These are phyloP conservation scores for Heliconius eleuchia DNA, from an alignment of 1,140 invertebrate genomes.

Conservation along the genomic window DNA sequence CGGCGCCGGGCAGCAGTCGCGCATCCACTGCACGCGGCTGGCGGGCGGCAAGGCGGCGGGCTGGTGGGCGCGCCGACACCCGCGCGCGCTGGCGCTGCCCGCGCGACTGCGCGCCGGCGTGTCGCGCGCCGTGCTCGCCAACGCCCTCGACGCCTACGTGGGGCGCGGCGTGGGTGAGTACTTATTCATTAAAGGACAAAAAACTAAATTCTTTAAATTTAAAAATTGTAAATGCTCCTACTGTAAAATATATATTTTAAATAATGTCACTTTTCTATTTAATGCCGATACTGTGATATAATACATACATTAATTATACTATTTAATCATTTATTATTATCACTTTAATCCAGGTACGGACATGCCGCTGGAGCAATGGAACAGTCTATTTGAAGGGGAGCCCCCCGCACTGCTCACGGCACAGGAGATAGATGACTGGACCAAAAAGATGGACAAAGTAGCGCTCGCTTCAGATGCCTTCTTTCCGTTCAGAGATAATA, in stretches of 20 bases:
- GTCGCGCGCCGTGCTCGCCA: conserved; percentile 96
- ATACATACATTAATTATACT: too few relatives aligned
- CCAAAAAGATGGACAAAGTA: conserved; percentile 90
- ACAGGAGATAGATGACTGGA: conserved; percentile 90
- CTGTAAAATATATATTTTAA: neutral
- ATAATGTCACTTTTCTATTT: neutral
- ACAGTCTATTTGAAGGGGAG: conserved; percentile 87
- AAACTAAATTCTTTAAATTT: too few relatives aligned
- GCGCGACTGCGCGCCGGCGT: conserved; percentile 93
- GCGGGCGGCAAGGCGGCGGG: conserved; percentile 99
- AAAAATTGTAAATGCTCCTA: too few relatives aligned
- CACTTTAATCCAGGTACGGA: conserved; percentile 82
- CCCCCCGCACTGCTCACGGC: conserved; percentile 86
- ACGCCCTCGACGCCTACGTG: conserved; percentile 98
- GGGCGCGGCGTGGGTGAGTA: conserved; percentile 91
- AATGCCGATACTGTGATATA: too few relatives aligned
- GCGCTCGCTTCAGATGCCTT: conserved; percentile 98
- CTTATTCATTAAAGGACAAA: too few relatives aligned
- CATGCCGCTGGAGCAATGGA: conserved; percentile 86
- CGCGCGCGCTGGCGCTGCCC: conserved; percentile 88
- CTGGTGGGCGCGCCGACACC: conserved; percentile 98
- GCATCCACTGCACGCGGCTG: conserved; percentile 98
- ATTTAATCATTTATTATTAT: neutral
- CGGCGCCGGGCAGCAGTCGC: conserved; percentile 98
- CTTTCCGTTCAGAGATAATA: conserved; percentile 99